phyloP scores from a whole-genome alignment of 2,888 invertebrate genomes.

The Erebia epiphron region DNA sequence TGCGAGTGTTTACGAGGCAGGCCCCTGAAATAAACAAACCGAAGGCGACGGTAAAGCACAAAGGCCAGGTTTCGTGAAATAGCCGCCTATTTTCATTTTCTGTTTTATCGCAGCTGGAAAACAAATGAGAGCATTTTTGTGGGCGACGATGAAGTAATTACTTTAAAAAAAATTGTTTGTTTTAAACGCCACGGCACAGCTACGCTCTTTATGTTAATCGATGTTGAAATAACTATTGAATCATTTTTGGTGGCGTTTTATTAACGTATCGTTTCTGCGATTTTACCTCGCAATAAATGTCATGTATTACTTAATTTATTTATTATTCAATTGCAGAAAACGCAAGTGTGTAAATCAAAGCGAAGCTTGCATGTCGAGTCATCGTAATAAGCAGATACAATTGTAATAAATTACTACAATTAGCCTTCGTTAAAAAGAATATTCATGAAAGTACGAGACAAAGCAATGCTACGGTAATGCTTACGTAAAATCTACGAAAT shows the following conservation, averaged over 20 bases:
- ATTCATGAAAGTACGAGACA: conserved; percentile 3
- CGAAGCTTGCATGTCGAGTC: background rate
- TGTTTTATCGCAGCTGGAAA: conserved; percentile 62
- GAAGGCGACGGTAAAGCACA: conserved; percentile 63
- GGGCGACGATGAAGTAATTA: conserved; percentile 37
- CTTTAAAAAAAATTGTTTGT: conserved; percentile 28
- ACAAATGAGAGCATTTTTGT: conserved; percentile 52
- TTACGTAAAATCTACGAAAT: background rate
- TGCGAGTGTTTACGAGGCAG: conserved; percentile 75
- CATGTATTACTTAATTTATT: no score
- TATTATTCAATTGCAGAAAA: background rate
- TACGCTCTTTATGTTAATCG: conserved; percentile 15
- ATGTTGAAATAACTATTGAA: conserved; percentile 22
- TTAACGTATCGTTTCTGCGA: background rate
- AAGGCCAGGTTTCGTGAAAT: conserved; percentile 68
- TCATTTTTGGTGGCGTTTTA: background rate
- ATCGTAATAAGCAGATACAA: background rate
- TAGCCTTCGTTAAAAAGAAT: conserved; percentile 6
- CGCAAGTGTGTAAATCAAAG: background rate
- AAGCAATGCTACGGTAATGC: background rate
- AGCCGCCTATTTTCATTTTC: conserved; percentile 57
- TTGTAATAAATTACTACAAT: background rate
- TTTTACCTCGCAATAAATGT: background rate
- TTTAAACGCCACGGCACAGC: conserved; percentile 24
- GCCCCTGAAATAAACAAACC: conserved; percentile 76